Evolutionary conservation across 2,888 invertebrate genomes (phyloP).

Genomic region (Mimas tiliae): DNA sequence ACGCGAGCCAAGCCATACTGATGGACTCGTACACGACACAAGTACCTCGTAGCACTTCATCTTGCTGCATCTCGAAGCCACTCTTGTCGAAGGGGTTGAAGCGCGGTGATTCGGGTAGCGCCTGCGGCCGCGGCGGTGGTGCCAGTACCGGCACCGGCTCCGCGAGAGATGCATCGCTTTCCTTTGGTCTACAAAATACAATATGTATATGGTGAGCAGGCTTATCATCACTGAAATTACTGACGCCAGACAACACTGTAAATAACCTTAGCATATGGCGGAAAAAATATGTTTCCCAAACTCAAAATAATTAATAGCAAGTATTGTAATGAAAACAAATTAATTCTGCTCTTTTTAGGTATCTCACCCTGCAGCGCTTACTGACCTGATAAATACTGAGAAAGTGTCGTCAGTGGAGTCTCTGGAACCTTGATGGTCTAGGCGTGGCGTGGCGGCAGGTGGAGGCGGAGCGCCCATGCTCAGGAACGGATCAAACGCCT

Average conservation of each 20-base stretch:
- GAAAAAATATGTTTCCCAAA: too few relatives aligned
- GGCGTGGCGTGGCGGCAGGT: conserved; percentile 87
- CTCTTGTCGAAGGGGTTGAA: conserved; percentile 92
- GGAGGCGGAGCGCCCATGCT: conserved; percentile 91
- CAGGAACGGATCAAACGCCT: conserved; percentile 92
- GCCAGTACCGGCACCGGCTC: conserved; percentile 88
- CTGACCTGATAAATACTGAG: conserved; percentile 90
- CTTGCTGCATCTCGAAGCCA: conserved; percentile 68
- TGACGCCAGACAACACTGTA: too few relatives aligned
- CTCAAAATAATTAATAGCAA: too few relatives aligned
- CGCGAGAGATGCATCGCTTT: conserved; percentile 52
- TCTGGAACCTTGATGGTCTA: conserved; percentile 86
- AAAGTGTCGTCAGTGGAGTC: conserved; percentile 93
- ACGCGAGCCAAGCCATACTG: too few relatives aligned
- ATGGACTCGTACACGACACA: too few relatives aligned
- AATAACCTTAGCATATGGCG: too few relatives aligned
- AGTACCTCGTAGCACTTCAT: conserved; percentile 43
- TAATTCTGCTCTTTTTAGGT: too few relatives aligned
- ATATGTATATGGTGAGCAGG: neutral
- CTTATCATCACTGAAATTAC: too few relatives aligned
- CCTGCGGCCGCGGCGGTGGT: conserved; percentile 86
- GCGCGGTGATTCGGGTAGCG: conserved; percentile 85
- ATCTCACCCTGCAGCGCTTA: too few relatives aligned
- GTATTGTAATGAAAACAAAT: too few relatives aligned
- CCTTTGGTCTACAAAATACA: conserved; percentile 77